Percentiles rank a stretch among this genome's conserved stretches.
Evolutionary conservation across 2,797 vertebrate species (phyloP).

Genomic region (Propithecus deckenii): DNA sequence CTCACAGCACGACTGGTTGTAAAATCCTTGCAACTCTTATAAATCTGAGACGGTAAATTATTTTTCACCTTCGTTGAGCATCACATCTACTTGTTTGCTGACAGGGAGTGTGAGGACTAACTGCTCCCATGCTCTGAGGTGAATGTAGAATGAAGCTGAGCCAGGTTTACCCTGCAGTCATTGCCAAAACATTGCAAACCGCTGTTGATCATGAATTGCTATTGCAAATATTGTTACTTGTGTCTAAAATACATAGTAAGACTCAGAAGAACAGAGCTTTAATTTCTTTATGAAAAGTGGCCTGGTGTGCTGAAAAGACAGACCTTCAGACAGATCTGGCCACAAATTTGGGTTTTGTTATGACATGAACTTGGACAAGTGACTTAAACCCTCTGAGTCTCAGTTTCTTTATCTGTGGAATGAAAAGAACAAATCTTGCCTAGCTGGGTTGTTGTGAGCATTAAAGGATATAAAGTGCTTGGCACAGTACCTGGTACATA

Average conservation of each 20-base stretch:
- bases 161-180: neutral
- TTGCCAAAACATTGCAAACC: neutral
- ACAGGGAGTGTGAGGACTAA: neutral
- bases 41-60: constrained; percentile 32
- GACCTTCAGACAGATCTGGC: neutral
- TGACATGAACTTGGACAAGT: neutral
- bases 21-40: neutral
- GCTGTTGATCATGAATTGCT: constrained; percentile 55
- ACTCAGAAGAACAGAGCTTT: neutral
- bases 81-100: neutral
- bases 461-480: neutral
- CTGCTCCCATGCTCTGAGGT: neutral
- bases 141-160: neutral
- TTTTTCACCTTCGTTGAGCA: neutral
- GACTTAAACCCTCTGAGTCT: neutral
- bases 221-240: constrained; percentile 5
- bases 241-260: neutral
- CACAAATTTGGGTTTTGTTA: neutral
- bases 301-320: neutral
- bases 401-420: neutral
- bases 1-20: neutral
- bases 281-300: neutral
- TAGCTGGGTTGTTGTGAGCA: neutral
- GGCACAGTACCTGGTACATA: neutral
- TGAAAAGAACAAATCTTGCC: neutral